Conservation (phyloP, 2,888 invertebrate genomes). For the Acrocera orbiculus region DNA sequence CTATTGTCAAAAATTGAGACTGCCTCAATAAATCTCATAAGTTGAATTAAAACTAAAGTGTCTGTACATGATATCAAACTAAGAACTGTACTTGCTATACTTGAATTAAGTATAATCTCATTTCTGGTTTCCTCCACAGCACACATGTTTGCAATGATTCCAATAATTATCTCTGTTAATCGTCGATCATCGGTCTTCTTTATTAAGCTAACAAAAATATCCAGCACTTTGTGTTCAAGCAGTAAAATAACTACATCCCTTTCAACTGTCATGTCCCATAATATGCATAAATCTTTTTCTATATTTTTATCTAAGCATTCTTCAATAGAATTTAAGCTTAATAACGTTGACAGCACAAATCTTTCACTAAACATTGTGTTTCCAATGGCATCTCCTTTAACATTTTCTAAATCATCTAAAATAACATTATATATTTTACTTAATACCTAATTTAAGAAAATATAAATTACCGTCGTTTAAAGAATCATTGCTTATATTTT, state of each 20-base stretch:
- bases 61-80: conserved; percentile 45
- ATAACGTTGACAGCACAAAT: conserved; percentile 49
- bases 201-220: conserved; percentile 35
- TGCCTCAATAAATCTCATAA: conserved; percentile 48
- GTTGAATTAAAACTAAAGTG: conserved; percentile 51
- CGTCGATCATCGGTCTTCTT: conserved; percentile 43
- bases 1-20: conserved; percentile 33
- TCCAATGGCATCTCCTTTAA: conserved; percentile 63
- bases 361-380: conserved; percentile 62
- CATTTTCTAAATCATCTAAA: conserved; percentile 20
- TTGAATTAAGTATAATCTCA: conserved; percentile 37
- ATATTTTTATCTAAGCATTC: conserved; percentile 41
- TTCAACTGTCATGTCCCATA: conserved; percentile 77
- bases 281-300: conserved; percentile 54
- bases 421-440: too few relatives aligned
- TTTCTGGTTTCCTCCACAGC: conserved; percentile 44
- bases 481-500: too few relatives aligned
- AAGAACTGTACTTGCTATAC: conserved; percentile 38
- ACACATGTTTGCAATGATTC: conserved; percentile 71
- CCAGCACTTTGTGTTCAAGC: conserved; percentile 46
- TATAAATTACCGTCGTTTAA: too few relatives aligned
- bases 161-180: conserved; percentile 62
- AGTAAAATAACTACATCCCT: conserved; percentile 55
- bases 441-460: too few relatives aligned
- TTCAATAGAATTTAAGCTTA: conserved; percentile 41